A percentile compares a stretch with the other conserved stretches of the same genome.
Conservation (phyloP, 2,113 vertebrate species). For the Hiodon alosoides region DNA sequence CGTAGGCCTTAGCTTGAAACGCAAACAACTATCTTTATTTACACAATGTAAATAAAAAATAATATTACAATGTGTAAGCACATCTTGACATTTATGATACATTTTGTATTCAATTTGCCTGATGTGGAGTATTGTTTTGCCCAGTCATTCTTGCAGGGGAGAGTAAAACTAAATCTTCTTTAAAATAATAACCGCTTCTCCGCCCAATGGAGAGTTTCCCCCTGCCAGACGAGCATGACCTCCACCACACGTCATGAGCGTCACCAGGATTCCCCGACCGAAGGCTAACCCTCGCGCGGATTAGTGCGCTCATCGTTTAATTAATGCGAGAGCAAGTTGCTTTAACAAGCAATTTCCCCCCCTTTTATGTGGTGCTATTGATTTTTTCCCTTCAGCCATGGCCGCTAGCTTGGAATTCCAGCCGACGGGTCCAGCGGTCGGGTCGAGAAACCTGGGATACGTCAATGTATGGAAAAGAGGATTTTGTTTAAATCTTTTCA, state of each 20-base stretch:
- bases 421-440: neutral
- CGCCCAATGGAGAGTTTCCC: neutral
- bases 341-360: slow-evolving; percentile 10
- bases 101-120: neutral
- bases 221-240: neutral
- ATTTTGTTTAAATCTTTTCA: neutral
- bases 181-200: no score
- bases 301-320: slow-evolving; percentile 15
- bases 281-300: neutral
- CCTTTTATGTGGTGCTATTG: neutral
- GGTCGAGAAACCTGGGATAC: neutral
- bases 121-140: neutral
- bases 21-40: neutral
- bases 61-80: neutral
- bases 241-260: neutral
- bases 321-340: slow-evolving; percentile 5
- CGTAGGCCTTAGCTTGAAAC: neutral
- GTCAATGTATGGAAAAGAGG: no score
- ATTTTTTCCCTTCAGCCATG: slow-evolving; percentile 12
- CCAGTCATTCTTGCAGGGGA: no score
- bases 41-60: neutral
- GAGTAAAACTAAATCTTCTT: no score
- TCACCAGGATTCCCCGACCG: neutral
- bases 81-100: neutral
- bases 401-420: neutral